phyloP scores from a whole-genome alignment of 2,797 vertebrate species.

The Acestrorhynchus altus region DNA sequence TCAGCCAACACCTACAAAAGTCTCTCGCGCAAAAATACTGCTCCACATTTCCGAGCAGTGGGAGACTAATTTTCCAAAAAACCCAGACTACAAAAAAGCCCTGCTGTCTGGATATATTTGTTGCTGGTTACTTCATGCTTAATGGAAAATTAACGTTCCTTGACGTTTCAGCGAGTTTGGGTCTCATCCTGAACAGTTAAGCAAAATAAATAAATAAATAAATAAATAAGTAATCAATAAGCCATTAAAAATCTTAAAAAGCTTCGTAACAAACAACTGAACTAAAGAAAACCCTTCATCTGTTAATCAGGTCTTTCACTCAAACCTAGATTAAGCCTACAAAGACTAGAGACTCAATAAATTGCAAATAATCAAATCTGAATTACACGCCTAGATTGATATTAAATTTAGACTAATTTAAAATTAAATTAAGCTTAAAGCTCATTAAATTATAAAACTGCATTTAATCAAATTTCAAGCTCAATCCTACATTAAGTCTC shows the following conservation, averaged over 20 bases:
- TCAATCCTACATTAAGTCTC: neutral
- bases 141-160: neutral
- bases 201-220: neutral
- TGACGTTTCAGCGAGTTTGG: neutral
- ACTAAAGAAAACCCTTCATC: too few species aligned
- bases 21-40: constrained; percentile 58
- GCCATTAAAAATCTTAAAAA: neutral
- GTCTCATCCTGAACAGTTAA: neutral
- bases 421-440: too few species aligned
- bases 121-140: constrained; percentile 1
- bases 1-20: constrained; percentile 72
- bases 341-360: too few species aligned
- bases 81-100: constrained; percentile 24
- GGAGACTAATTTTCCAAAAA: constrained; percentile 57
- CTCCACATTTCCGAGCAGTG: constrained; percentile 60
- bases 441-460: too few species aligned
- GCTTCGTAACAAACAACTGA: neutral
- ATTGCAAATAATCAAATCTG: too few species aligned
- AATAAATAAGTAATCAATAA: neutral
- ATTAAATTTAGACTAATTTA: too few species aligned
- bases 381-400: too few species aligned
- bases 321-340: too few species aligned
- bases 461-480: neutral
- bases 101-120: constrained; percentile 18
- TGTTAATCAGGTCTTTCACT: too few species aligned